Evolutionary conservation across 2,113 vertebrate species (phyloP).

Genomic region (Centropus bengalensis): DNA sequence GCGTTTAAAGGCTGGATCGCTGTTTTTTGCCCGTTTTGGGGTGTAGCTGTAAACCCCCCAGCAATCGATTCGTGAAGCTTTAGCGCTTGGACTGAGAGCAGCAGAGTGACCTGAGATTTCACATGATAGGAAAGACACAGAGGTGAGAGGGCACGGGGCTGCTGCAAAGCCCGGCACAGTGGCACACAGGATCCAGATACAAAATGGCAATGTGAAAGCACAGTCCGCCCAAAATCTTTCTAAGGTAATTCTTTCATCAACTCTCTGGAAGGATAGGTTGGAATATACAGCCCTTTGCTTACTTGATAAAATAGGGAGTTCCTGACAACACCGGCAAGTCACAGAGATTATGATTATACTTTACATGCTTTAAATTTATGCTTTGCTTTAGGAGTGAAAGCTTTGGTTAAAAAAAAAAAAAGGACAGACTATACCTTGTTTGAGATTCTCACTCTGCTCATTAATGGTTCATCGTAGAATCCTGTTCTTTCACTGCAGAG

Average conservation of each 20-base stretch:
- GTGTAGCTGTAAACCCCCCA: no score
- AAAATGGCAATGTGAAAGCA: conserved; percentile 38
- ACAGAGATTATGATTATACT: background rate
- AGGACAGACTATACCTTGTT: background rate
- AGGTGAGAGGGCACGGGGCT: conserved; percentile 43
- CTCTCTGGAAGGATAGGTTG: background rate
- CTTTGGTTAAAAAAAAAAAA: background rate
- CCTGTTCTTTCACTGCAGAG: background rate
- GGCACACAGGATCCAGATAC: conserved; percentile 37
- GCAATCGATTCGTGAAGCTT: no score
- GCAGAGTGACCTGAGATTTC: no score
- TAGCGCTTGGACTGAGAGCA: no score
- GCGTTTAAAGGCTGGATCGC: no score
- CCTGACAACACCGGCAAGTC: background rate
- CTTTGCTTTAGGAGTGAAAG: background rate
- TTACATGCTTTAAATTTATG: background rate
- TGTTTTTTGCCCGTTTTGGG: no score
- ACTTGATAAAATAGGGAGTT: background rate
- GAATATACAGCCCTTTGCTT: background rate
- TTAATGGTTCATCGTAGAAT: background rate
- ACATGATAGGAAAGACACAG: no score
- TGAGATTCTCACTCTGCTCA: background rate
- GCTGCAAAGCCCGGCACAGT: conserved; percentile 53
- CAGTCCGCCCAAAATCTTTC: no score
- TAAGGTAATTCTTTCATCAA: conserved; percentile 17